Evolutionary conservation across 2,113 vertebrate genomes (phyloP).

Genomic region (Tachycineta bicolor): DNA sequence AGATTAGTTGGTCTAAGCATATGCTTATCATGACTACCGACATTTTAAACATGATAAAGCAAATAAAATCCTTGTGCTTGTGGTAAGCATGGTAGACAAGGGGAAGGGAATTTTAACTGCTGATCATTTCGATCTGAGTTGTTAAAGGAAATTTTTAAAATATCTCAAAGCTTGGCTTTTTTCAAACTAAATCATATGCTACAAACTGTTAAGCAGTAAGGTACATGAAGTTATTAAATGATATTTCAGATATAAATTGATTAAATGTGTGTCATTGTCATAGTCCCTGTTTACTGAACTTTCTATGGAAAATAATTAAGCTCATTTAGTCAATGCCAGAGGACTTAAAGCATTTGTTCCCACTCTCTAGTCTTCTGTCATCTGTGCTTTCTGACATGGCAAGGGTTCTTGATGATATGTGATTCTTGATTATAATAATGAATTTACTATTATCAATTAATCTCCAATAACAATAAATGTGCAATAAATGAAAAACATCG

Average conservation of each 20-base stretch:
- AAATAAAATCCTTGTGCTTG: neutral
- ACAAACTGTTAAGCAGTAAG: neutral
- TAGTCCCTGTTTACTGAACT: neutral
- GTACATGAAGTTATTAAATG: neutral
- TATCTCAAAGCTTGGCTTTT: neutral
- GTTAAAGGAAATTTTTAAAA: neutral
- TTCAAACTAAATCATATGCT: neutral
- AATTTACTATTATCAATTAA: neutral
- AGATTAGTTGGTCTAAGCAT: neutral
- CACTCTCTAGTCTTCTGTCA: neutral
- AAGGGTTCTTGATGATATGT: neutral
- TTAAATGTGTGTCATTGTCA: neutral
- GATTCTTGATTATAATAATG: too few species aligned
- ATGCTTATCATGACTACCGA: neutral
- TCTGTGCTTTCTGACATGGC: neutral
- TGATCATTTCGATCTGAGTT: neutral
- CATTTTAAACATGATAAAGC: neutral
- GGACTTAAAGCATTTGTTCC: neutral
- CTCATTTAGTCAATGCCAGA: neutral
- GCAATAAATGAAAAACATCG: accelerated
- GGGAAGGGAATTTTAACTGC: neutral
- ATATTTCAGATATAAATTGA: neutral
- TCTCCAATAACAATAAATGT: neutral
- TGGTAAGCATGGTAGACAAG: neutral
- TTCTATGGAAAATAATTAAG: neutral